Evolutionary conservation across 2,888 invertebrate genomes (phyloP).

Genomic region (Tachina lurida): DNA sequence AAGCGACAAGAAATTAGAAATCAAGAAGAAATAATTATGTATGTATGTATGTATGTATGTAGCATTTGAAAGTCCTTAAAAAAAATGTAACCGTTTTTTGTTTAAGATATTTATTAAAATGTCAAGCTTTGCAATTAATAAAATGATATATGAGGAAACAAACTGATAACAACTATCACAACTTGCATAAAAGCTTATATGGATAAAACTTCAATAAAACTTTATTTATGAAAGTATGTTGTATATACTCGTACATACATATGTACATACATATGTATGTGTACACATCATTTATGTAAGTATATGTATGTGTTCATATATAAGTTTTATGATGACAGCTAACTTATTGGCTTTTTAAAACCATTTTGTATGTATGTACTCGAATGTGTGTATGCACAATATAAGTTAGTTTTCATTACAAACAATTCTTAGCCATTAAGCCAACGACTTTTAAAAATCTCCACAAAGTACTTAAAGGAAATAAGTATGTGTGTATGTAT

Average conservation of each 20-base stretch:
- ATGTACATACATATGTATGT: not conserved
- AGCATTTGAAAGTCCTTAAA: not conserved
- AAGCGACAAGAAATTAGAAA: too few species aligned
- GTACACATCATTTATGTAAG: too few species aligned
- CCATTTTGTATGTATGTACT: not conserved
- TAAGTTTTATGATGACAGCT: slow-evolving; percentile 60
- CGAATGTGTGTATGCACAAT: not conserved
- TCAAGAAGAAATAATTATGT: too few species aligned
- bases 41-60: not conserved
- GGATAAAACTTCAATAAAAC: slow-evolving; percentile 25
- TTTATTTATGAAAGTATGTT: slow-evolving; percentile 5
- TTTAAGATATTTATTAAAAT: slow-evolving; percentile 19
- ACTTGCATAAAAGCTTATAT: not conserved
- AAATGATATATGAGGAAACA: slow-evolving; percentile 38
- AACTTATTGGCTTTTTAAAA: slow-evolving; percentile 56
- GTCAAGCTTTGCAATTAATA: slow-evolving; percentile 47
- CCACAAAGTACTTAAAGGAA: slow-evolving; percentile 34
- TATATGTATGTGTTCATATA: not conserved
- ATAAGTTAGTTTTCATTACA: slow-evolving; percentile 5
- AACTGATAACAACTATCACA: slow-evolving; percentile 19
- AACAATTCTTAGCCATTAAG: slow-evolving; percentile 41
- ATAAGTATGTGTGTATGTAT: not conserved
- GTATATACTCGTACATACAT: not conserved
- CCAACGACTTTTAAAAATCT: slow-evolving; percentile 42
- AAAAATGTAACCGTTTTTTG: too few species aligned